These are phyloP conservation scores for Pelmatolapia mariae DNA, from an alignment of 2,113 vertebrate species.

Conservation along the genomic window DNA sequence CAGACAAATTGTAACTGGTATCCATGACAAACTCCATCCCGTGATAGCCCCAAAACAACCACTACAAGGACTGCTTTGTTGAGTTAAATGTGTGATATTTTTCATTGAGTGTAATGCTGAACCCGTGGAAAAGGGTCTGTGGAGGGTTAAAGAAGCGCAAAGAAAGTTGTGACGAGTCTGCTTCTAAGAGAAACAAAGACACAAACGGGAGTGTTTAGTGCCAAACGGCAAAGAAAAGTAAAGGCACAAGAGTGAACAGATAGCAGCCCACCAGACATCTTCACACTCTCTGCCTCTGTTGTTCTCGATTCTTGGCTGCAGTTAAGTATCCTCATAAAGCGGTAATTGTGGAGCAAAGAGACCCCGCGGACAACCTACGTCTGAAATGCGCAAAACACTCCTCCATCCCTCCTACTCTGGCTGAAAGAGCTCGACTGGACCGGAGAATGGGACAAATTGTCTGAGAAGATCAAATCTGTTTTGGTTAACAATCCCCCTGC, in stretches of 20 bases:
- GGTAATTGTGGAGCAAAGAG: conserved; percentile 38
- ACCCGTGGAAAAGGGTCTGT: background rate
- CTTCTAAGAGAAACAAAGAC: background rate
- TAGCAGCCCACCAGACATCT: conserved; percentile 16
- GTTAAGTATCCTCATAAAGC: conserved; percentile 36
- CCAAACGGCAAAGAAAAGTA: background rate
- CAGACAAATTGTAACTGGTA: background rate
- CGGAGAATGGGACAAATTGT: conserved; percentile 44
- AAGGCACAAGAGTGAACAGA: conserved; percentile 5
- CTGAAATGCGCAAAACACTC: conserved; percentile 40
- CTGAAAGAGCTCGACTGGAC: conserved; percentile 1
- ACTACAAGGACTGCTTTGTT: background rate
- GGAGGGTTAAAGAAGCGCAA: background rate
- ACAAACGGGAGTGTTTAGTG: background rate
- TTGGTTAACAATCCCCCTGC: conserved; percentile 20
- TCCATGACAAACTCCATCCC: background rate
- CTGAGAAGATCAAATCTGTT: conserved; percentile 15
- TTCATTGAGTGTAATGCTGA: background rate
- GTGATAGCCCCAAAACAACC: background rate
- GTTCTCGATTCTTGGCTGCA: conserved; percentile 11
- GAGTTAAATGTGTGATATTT: background rate
- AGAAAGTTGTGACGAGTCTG: background rate
- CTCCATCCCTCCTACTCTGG: conserved; percentile 34
- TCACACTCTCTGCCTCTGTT: conserved; percentile 16
- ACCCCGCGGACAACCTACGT: conserved; percentile 48